These are phyloP conservation scores for Nyctibius bracteatus DNA, from an alignment of 2,113 vertebrate species.

Conservation along the genomic window DNA sequence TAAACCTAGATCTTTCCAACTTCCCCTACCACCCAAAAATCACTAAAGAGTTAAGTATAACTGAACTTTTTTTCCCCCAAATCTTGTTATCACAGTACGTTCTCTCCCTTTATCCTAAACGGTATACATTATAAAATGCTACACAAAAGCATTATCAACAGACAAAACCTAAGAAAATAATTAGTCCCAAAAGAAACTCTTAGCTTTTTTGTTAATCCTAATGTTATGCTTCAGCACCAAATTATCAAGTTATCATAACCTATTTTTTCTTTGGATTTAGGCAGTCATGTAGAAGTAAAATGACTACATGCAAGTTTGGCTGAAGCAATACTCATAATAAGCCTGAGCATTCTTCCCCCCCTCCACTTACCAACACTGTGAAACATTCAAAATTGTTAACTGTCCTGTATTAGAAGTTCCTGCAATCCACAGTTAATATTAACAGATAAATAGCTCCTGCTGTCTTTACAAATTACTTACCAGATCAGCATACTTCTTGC, in stretches of 20 bases:
- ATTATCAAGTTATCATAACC: not conserved
- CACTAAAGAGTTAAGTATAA: not conserved
- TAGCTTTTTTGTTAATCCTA: not conserved
- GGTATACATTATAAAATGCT: not conserved
- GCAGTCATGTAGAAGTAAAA: constrained; percentile 8
- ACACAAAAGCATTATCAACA: not conserved
- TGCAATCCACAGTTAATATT: not conserved
- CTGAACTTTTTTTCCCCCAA: not conserved
- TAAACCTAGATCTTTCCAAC: not conserved
- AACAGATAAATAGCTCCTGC: constrained; percentile 2
- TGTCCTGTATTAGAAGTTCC: not conserved
- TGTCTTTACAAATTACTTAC: constrained; percentile 76
- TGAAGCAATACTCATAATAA: not conserved
- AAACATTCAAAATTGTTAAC: not conserved
- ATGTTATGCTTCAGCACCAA: not conserved
- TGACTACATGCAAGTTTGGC: not conserved
- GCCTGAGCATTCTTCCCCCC: not conserved
- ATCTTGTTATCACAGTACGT: not conserved
- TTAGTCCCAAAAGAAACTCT: not conserved
- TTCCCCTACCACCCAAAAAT: not conserved
- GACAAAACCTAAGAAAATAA: not conserved
- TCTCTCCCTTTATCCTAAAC: not conserved
- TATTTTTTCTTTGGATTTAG: not conserved
- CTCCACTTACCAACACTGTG: not conserved
- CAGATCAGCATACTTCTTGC: constrained; percentile 98